Percentiles rank a stretch among this genome's conserved stretches.
These are phyloP conservation scores for Pheosia tremula DNA, from an alignment of 2,888 invertebrate species.

Conservation along the genomic window DNA sequence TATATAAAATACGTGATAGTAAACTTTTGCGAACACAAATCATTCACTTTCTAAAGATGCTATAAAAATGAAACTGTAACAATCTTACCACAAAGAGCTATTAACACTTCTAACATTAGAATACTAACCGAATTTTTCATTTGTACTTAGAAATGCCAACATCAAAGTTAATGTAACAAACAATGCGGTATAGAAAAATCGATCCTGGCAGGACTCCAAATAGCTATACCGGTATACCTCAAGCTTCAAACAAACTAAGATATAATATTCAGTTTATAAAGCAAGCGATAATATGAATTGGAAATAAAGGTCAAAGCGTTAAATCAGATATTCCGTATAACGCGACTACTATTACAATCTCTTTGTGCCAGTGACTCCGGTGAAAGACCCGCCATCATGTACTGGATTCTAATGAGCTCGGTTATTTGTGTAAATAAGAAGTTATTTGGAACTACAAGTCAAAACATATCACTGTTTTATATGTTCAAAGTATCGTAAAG, in stretches of 20 bases:
- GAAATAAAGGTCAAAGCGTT: conserved; percentile 34
- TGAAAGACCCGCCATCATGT: background rate
- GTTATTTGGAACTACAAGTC: too few relatives aligned
- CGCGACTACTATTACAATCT: conserved; percentile 26
- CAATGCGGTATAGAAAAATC: background rate
- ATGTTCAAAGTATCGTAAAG: too few relatives aligned
- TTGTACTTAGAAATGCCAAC: too few relatives aligned
- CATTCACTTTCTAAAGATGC: too few relatives aligned
- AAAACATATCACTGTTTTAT: too few relatives aligned
- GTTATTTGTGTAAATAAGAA: too few relatives aligned
- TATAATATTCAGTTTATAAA: conserved; percentile 19
- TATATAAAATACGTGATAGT: too few relatives aligned
- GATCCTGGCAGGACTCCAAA: conserved; percentile 4
- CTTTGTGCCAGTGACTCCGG: conserved; percentile 24
- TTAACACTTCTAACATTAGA: too few relatives aligned
- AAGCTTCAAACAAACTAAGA: conserved; percentile 10
- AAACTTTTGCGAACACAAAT: too few relatives aligned
- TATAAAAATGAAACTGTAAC: too few relatives aligned
- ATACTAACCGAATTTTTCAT: too few relatives aligned
- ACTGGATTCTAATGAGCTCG: conserved; percentile 2
- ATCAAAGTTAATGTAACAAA: background rate
- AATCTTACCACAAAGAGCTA: too few relatives aligned
- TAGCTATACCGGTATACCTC: conserved; percentile 11
- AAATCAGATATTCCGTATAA: conserved; percentile 35
- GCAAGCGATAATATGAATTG: conserved; percentile 20